These are phyloP conservation scores for Xylota sylvarum DNA, from an alignment of 2,888 invertebrate species.

Conservation along the genomic window DNA sequence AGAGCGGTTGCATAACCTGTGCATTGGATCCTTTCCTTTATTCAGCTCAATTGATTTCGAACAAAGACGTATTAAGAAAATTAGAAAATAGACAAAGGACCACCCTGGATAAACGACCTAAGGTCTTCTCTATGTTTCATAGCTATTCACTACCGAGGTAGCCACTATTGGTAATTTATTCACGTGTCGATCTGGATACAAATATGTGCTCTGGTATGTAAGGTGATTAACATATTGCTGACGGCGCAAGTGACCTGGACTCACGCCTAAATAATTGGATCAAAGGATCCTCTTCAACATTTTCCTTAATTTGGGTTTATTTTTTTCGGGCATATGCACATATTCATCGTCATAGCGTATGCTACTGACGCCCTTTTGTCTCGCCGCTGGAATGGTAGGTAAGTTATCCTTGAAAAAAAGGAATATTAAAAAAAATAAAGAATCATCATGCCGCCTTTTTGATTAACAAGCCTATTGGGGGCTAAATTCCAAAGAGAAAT, in stretches of 20 bases:
- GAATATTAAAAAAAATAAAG: slow-evolving; percentile 21
- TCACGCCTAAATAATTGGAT: slow-evolving; percentile 76
- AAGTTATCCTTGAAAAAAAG: slow-evolving; percentile 16
- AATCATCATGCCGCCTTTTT: slow-evolving; percentile 58
- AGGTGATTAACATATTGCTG: slow-evolving; percentile 68
- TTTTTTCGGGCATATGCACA: slow-evolving; percentile 22
- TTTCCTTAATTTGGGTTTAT: slow-evolving; percentile 30
- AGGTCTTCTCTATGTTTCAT: slow-evolving; percentile 35
- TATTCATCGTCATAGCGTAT: slow-evolving; percentile 34
- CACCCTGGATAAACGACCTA: slow-evolving; percentile 72
- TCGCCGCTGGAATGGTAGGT: slow-evolving; percentile 62
- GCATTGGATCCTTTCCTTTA: slow-evolving; percentile 28
- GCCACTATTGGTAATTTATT: slow-evolving; percentile 60
- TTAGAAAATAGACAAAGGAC: slow-evolving; percentile 55
- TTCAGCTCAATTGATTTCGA: slow-evolving; percentile 74
- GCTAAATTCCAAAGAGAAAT: slow-evolving; percentile 73
- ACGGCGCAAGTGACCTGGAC: slow-evolving; percentile 55
- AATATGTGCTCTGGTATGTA: slow-evolving; percentile 63
- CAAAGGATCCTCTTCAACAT: slow-evolving; percentile 44
- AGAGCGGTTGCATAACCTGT: slow-evolving; percentile 53
- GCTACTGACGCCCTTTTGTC: slow-evolving; percentile 70
- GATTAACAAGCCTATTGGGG: slow-evolving; percentile 73
- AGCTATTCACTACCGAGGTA: slow-evolving; percentile 5
- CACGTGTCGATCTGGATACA: slow-evolving; percentile 54
- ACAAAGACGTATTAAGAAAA: slow-evolving; percentile 52